phyloP scores from a whole-genome alignment of 1,140 invertebrate species.

The Tetramorium simillimum region DNA sequence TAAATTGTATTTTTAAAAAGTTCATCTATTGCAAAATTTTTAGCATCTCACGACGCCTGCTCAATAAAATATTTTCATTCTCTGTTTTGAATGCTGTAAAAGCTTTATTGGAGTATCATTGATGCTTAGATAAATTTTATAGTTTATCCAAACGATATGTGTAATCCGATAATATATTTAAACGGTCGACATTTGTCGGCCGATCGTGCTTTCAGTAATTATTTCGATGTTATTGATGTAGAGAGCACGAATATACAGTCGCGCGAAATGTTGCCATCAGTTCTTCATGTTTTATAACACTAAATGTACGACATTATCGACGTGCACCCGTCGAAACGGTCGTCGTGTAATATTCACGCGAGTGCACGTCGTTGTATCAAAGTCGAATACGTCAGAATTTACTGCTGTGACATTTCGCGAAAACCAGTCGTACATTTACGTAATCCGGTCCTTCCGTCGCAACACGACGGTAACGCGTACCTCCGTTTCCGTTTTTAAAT shows the following conservation, averaged over 20 bases:
- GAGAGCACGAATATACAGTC: not conserved
- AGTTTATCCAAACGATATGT: no score
- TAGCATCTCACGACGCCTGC: no score
- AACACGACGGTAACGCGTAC: not conserved
- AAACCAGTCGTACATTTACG: not conserved
- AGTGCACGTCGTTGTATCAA: not conserved
- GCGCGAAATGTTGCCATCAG: not conserved
- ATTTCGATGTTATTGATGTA: not conserved
- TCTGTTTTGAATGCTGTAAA: no score
- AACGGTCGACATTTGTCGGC: not conserved
- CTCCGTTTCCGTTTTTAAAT: not conserved
- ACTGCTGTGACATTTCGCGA: not conserved
- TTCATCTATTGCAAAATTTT: no score
- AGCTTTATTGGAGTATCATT: no score
- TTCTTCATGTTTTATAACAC: slow-evolving; percentile 7
- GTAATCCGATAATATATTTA: not conserved
- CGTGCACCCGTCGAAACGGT: not conserved
- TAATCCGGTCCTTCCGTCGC: not conserved
- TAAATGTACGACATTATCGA: slow-evolving; percentile 8
- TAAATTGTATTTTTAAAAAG: no score
- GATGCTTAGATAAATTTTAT: no score
- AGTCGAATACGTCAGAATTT: not conserved
- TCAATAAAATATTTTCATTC: no score
- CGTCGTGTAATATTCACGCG: slow-evolving; percentile 24
- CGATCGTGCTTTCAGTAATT: not conserved